These are phyloP conservation scores for Melanotaenia pygmaea DNA, from an alignment of 2,797 vertebrate species.

Conservation along the genomic window DNA sequence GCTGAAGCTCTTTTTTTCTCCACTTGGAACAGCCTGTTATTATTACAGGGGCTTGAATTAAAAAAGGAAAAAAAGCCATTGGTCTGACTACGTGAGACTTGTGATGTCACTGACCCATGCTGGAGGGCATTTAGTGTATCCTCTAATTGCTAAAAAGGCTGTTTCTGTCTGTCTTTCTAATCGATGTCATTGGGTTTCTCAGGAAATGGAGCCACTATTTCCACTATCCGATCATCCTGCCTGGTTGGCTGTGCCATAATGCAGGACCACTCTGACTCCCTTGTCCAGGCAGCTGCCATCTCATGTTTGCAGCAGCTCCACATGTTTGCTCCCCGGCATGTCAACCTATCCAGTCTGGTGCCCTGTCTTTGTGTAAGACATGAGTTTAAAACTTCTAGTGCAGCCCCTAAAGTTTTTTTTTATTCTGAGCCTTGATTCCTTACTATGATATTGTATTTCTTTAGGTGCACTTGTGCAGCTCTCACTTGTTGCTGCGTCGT, in stretches of 20 bases:
- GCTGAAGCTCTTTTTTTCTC: neutral
- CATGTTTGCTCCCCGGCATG: constrained; percentile 98
- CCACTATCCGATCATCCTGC: constrained; percentile 97
- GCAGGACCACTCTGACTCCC: constrained; percentile 97
- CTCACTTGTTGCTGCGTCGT: constrained; percentile 93
- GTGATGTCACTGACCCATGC: neutral
- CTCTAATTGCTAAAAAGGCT: neutral
- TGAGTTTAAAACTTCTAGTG: neutral
- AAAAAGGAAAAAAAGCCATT: neutral
- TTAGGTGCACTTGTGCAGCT: constrained; percentile 98
- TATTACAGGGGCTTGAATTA: neutral
- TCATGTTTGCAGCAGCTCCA: constrained; percentile 98
- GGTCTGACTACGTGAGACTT: neutral
- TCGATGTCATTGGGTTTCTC: constrained; percentile 35
- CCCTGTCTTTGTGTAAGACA: constrained; percentile 95
- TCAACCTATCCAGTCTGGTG: constrained; percentile 97
- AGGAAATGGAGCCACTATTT: constrained; percentile 96
- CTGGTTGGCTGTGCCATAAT: constrained; percentile 98
- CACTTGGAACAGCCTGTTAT: neutral
- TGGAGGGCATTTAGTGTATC: neutral
- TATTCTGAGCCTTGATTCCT: neutral
- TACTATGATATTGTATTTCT: neutral
- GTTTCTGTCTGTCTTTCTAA: constrained; percentile 14
- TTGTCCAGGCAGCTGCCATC: constrained; percentile 98
- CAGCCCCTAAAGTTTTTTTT: neutral